These are phyloP conservation scores for Hypocryptadius cinnamomeus DNA, from an alignment of 2,113 vertebrate species.

Conservation along the genomic window DNA sequence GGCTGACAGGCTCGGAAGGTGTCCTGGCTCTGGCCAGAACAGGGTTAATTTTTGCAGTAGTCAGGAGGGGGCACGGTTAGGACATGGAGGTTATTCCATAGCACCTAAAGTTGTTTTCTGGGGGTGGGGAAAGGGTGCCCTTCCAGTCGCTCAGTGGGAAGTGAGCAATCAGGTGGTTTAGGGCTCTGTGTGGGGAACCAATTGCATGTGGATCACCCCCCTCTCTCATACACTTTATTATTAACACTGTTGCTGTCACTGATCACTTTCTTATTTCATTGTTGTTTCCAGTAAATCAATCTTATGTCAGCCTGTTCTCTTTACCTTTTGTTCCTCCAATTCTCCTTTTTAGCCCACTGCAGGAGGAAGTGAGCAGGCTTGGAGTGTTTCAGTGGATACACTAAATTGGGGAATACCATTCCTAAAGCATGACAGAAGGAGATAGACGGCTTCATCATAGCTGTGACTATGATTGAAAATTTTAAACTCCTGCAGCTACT, in stretches of 20 bases:
- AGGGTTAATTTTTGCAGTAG: neutral
- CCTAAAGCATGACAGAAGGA: neutral
- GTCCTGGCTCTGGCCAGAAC: neutral
- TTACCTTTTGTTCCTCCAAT: neutral
- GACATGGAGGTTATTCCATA: neutral
- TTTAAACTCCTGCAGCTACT: neutral
- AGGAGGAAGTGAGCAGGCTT: neutral
- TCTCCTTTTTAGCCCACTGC: neutral
- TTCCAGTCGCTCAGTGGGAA: accelerated
- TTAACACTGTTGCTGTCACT: neutral
- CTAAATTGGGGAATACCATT: neutral
- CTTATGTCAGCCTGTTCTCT: neutral
- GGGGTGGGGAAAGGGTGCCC: neutral
- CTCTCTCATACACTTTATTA: neutral
- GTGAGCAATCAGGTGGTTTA: accelerated
- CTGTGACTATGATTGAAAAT: neutral
- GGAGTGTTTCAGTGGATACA: neutral
- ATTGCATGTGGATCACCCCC: accelerated
- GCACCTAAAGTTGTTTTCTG: neutral
- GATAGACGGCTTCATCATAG: neutral
- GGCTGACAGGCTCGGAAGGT: neutral
- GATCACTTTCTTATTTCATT: neutral
- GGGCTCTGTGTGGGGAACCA: neutral
- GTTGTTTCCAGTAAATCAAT: neutral
- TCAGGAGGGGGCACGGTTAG: neutral